Base-by-base conservation (phyloP, 2,888 invertebrate genomes). In the Eristalinus aeneus region DNA sequence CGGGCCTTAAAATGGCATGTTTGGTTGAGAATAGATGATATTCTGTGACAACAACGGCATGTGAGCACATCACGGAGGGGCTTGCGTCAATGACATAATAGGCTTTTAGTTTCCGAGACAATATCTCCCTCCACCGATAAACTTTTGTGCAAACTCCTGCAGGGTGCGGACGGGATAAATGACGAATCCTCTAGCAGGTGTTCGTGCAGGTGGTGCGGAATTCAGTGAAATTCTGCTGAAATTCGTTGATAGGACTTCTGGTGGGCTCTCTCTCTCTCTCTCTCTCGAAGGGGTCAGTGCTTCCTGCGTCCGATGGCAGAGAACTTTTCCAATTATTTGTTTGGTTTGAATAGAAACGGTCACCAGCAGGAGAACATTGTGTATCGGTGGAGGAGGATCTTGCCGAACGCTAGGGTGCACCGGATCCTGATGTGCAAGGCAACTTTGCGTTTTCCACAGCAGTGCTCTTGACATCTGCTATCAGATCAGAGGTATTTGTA, bases 41-140 rank as follows among this genome's bases (percentile, higher is more conserved):
- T 31, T 68, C 68, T 73, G 73, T 36, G 39, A 72, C 46, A 71
- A 67, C 61, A 56, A 22, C 20, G 78, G 72, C 36, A 67, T 36
- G 58, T 46, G 46, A n/a, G 46, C n/a, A 46, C 46, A 46, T 46
- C 46, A 16, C 8, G 16, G 46, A 16, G 67, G 20, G 27, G 27
- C 27, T 27, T 27, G 64, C 58, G 31, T 60, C 36, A 68, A 54
- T 61, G 60, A 39, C 34, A 84, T 79, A 74, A 65, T 67, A 74
- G 74, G 60, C 65, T 79, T 74, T 83, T 63, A 65, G 65, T 32
- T 72, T 78, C 46, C 36, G 23, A 65, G 60, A 72, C 72, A 72
- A 77, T 71, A 77, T 64, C 16, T 16, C 46, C 12, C 32, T 61
- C 53, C 23, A 16, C 53, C 34, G 22, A 58, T n/a, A 34, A 34